phyloP scores from a whole-genome alignment of 1,140 invertebrate species.

The Aphidius ervi region DNA sequence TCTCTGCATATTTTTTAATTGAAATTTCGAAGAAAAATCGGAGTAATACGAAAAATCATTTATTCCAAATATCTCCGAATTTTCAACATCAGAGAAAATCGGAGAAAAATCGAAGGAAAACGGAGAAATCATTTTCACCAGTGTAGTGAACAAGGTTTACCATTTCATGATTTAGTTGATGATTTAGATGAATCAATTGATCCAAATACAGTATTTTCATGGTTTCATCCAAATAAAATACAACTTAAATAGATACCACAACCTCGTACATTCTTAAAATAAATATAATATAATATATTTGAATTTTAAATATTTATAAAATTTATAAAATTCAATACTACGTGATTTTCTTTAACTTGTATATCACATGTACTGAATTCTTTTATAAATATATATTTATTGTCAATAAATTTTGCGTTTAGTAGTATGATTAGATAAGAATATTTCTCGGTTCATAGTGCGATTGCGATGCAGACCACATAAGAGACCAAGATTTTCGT shows the following conservation, averaged over 20 bases:
- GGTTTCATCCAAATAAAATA: slow-evolving; percentile 92
- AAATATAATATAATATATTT: too few species aligned
- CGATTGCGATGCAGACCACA: slow-evolving; percentile 45
- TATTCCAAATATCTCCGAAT: slow-evolving; percentile 86
- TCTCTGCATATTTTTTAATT: too few species aligned
- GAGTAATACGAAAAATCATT: too few species aligned
- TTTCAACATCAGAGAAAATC: slow-evolving; percentile 95
- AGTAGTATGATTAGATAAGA: slow-evolving; percentile 48
- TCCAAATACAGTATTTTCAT: slow-evolving; percentile 96
- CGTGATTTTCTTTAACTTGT: too few species aligned
- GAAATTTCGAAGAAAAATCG: too few species aligned
- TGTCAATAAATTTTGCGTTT: too few species aligned
- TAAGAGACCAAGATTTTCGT: slow-evolving; percentile 45
- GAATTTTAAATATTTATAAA: too few species aligned
- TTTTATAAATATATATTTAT: not conserved
- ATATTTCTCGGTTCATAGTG: slow-evolving; percentile 47
- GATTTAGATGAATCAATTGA: slow-evolving; percentile 91
- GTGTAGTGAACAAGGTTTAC: slow-evolving; percentile 93
- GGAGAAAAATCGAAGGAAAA: slow-evolving; percentile 90
- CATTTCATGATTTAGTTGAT: slow-evolving; percentile 91
- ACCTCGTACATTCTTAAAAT: too few species aligned
- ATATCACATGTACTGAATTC: too few species aligned
- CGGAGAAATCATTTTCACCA: slow-evolving; percentile 56
- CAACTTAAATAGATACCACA: too few species aligned
- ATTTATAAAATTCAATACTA: too few species aligned